Evolutionary conservation across 2,888 invertebrate species (phyloP), one percentile per base, ranked within the genome.

Genomic region (Drosophila neonasuta): DNA sequence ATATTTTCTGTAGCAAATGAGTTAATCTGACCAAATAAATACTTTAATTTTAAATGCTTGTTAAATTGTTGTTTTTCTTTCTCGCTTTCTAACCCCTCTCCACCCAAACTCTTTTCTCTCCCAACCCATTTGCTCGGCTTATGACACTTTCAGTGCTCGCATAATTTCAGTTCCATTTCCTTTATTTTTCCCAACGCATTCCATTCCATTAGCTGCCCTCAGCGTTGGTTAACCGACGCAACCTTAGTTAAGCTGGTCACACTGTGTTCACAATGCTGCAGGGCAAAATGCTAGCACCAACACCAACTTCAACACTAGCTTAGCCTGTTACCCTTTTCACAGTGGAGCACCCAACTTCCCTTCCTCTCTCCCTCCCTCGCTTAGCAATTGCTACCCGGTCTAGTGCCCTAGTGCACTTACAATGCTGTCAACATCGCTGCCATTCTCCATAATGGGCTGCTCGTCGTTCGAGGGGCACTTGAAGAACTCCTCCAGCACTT

Each of bases 401-500:
- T 41, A 30, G 6, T 44, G 10, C 24, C 9, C 24, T 41, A 30
- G 6, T 44, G 10, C 30, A 83, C 89, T 89, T 87, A 91, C 91
- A 85, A 91, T 88, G 79, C 91, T 91, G 79, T 91, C 91, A 69
- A 89, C 90, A 79, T 91, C 91, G 72, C 91, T 91, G 77, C 89
- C 90, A 74, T 91, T 91, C 77, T 91, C 91, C 76, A 90, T 87
- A 41, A 87, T 88, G 68, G 92, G 90, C 74, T 93, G 93, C 72
- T 94, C 94, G 74, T 93, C 92, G 24, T 92, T 92, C 11, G 84
- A 85, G 55, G 84, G 86, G 89, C 96, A 95, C 90, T 96, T 95
- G 92, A 97, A 97, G 92, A 97, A 97, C 91, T 97, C 97, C 90
- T 97, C 97, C 48, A 97, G 92, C 58, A 97, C 97, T 92, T 97